phyloP scores from a whole-genome alignment of 2,797 vertebrate genomes.

The Setipinna tenuifilis region DNA sequence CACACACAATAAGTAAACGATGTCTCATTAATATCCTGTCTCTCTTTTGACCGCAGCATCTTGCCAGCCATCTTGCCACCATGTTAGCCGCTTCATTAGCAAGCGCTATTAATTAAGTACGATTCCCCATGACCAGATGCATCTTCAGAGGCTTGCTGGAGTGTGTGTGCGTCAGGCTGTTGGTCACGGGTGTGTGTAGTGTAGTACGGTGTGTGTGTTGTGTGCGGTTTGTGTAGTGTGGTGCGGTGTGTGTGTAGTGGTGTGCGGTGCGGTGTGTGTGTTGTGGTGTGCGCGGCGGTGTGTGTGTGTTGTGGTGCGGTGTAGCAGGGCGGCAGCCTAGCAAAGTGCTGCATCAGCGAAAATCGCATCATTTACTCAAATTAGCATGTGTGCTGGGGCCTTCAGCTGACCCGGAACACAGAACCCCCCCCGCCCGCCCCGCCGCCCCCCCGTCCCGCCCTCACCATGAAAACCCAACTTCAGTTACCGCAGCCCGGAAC shows the following conservation, averaged over 20 bases:
- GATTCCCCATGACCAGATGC: slow-evolving; percentile 32
- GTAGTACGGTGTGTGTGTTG: not conserved
- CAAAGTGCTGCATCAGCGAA: not conserved
- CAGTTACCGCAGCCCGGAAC: not conserved
- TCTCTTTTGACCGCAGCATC: slow-evolving; percentile 20
- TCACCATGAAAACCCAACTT: not conserved
- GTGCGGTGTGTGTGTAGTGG: too few species aligned
- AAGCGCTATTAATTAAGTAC: slow-evolving; percentile 29
- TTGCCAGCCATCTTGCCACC: not conserved
- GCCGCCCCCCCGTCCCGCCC: not conserved
- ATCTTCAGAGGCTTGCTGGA: slow-evolving; percentile 26
- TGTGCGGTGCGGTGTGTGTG: not conserved
- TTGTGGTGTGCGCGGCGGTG: not conserved
- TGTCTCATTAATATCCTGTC: not conserved
- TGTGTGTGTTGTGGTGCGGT: not conserved
- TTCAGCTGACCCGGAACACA: not conserved
- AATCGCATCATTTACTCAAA: not conserved
- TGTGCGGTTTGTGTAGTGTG: slow-evolving; percentile 1
- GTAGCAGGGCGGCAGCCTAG: not conserved
- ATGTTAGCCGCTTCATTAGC: slow-evolving; percentile 31
- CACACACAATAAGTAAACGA: slow-evolving; percentile 5
- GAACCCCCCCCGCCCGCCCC: not conserved
- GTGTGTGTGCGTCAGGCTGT: slow-evolving; percentile 5
- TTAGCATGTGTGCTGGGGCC: not conserved
- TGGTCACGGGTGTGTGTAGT: slow-evolving; percentile 2